These are phyloP conservation scores for Cotesia congregata DNA, from an alignment of 2,888 invertebrate genomes.

Conservation along the genomic window DNA sequence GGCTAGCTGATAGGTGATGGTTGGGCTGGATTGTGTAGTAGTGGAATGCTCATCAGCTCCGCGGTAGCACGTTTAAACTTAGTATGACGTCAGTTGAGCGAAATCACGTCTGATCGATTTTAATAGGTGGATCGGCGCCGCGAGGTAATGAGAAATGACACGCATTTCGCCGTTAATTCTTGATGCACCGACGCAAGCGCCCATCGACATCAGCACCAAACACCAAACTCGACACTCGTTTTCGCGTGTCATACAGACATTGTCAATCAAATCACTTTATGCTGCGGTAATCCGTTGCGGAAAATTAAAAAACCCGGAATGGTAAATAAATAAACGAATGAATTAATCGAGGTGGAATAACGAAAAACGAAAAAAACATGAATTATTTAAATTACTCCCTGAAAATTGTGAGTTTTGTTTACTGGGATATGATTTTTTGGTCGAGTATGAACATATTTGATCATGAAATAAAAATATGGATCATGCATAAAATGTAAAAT, in stretches of 20 bases:
- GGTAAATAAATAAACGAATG: neutral
- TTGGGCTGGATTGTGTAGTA: constrained; percentile 1
- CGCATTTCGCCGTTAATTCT: constrained; percentile 60
- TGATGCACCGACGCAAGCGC: neutral
- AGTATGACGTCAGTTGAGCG: constrained; percentile 63
- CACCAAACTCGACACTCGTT: constrained; percentile 30
- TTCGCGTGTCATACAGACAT: constrained; percentile 6
- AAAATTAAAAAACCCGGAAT: neutral
- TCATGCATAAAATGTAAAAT: too few relatives aligned
- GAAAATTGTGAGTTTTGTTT: too few relatives aligned
- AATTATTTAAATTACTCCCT: too few relatives aligned
- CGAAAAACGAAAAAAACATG: too few relatives aligned
- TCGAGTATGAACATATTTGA: too few relatives aligned
- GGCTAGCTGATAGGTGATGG: too few relatives aligned
- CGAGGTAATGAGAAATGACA: constrained; percentile 61
- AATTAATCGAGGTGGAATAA: neutral
- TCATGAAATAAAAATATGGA: too few relatives aligned
- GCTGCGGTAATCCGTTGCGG: neutral
- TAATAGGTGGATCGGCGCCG: constrained; percentile 60
- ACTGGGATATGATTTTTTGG: too few relatives aligned
- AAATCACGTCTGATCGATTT: constrained; percentile 65
- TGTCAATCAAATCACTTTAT: constrained; percentile 15
- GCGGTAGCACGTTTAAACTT: constrained; percentile 59
- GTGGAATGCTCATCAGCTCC: constrained; percentile 44
- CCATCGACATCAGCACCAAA: constrained; percentile 29